phyloP scores from a whole-genome alignment of 2,797 vertebrate genomes.

The Picus viridis region DNA sequence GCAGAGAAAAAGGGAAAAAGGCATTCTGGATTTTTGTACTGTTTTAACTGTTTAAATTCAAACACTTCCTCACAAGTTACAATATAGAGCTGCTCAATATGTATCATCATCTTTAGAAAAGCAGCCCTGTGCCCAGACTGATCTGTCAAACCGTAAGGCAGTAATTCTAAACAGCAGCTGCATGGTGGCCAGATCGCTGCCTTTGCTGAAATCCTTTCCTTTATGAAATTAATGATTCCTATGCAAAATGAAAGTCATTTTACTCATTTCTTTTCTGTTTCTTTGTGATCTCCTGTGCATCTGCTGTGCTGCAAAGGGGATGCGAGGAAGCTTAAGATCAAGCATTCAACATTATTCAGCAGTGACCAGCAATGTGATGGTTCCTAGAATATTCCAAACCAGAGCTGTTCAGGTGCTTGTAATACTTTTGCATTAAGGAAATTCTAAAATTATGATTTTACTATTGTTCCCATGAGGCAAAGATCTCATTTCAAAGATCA shows the following conservation, averaged over 20 bases:
- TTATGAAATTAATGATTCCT: background rate
- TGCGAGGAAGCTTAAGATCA: background rate
- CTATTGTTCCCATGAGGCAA: background rate
- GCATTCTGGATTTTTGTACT: background rate
- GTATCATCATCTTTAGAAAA: background rate
- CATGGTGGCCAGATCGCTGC: background rate
- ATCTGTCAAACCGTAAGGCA: background rate
- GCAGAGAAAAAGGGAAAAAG: background rate
- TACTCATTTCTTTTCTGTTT: background rate
- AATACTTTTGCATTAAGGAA: background rate
- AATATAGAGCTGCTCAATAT: background rate
- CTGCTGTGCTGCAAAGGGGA: background rate
- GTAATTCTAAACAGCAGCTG: background rate
- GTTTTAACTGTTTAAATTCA: background rate
- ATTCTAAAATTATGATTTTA: background rate
- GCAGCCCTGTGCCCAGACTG: background rate
- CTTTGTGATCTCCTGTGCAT: background rate
- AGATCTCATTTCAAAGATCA: background rate
- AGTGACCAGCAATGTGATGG: background rate
- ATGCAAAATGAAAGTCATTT: background rate
- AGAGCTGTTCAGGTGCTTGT: background rate
- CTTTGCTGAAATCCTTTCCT: background rate
- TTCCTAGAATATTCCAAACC: background rate
- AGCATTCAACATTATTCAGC: background rate
- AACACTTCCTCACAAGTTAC: background rate